Conservation (phyloP, 2,888 invertebrate species). For the Mycogona germanica region DNA sequence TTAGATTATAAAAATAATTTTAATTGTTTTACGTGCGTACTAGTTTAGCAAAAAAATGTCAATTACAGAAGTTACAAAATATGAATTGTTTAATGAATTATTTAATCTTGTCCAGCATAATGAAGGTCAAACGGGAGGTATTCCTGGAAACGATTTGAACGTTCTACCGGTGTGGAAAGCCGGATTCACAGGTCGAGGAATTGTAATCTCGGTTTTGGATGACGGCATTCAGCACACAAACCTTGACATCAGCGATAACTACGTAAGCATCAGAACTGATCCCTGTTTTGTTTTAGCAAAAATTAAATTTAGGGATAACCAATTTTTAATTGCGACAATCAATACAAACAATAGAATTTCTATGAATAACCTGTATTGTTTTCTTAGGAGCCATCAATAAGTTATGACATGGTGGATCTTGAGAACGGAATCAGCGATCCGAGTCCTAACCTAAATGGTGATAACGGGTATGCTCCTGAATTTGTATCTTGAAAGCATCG, state of each 20-base stretch:
- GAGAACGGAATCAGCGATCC: slow-evolving; percentile 28
- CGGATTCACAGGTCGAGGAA: slow-evolving; percentile 33
- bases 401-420: slow-evolving; percentile 33
- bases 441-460: slow-evolving; percentile 17
- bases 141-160: slow-evolving; percentile 30
- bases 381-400: slow-evolving; percentile 29
- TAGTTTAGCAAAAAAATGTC: too few species aligned
- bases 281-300: too few species aligned
- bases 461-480: slow-evolving; percentile 12
- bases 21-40: too few species aligned
- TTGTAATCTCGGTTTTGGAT: slow-evolving; percentile 33
- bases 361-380: too few species aligned
- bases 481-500: too few species aligned
- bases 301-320: too few species aligned
- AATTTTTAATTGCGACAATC: too few species aligned
- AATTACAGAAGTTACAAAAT: too few species aligned
- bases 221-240: slow-evolving; percentile 29
- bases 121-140: slow-evolving; percentile 23
- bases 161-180: slow-evolving; percentile 33
- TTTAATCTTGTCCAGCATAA: slow-evolving; percentile 22
- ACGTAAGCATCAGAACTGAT: slow-evolving; percentile 23
- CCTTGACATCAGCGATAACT: slow-evolving; percentile 25
- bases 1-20: too few species aligned
- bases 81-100: too few species aligned
- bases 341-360: too few species aligned